Percentiles rank a stretch among this genome's conserved stretches.
Evolutionary conservation across 2,113 vertebrate species (phyloP).

Genomic region (Mesembrinibis cayennensis): DNA sequence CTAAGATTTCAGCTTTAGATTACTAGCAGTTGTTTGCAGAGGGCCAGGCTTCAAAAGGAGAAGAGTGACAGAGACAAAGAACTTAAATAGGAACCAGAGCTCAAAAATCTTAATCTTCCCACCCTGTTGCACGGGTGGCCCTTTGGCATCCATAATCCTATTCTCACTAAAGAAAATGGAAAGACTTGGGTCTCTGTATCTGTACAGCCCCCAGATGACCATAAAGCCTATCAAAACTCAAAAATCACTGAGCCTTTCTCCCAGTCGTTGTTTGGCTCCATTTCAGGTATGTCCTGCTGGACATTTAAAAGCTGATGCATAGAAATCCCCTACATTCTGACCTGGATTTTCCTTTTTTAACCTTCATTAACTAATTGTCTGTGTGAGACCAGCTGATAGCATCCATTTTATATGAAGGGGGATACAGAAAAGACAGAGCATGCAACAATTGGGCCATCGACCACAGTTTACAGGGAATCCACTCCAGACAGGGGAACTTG

Average conservation of each 20-base stretch:
- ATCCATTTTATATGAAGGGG: not conserved
- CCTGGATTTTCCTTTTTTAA: not conserved
- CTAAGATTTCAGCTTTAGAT: slow-evolving; percentile 12
- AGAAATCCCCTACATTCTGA: not conserved
- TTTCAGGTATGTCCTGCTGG: not conserved
- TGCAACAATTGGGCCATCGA: not conserved
- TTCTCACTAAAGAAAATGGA: not conserved
- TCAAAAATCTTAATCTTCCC: slow-evolving; percentile 19
- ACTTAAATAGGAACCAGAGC: slow-evolving; percentile 44
- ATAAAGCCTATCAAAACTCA: not conserved
- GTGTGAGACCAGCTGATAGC: not conserved
- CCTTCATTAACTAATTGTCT: not conserved
- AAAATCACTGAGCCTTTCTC: not conserved
- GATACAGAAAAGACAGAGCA: not conserved
- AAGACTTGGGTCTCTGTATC: not conserved
- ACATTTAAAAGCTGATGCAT: not conserved
- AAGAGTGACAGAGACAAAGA: slow-evolving; percentile 13
- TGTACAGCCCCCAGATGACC: not conserved
- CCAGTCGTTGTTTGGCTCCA: not conserved
- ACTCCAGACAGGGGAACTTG: not conserved
- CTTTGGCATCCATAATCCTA: not conserved
- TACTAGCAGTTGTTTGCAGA: slow-evolving; percentile 46
- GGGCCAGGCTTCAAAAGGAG: slow-evolving; percentile 42
- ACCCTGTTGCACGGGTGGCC: not conserved
- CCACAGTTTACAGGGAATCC: not conserved